Evolutionary conservation across 2,113 vertebrate genomes (phyloP), one percentile per base, ranked within the genome.

Genomic region (Charadrius vociferus): DNA sequence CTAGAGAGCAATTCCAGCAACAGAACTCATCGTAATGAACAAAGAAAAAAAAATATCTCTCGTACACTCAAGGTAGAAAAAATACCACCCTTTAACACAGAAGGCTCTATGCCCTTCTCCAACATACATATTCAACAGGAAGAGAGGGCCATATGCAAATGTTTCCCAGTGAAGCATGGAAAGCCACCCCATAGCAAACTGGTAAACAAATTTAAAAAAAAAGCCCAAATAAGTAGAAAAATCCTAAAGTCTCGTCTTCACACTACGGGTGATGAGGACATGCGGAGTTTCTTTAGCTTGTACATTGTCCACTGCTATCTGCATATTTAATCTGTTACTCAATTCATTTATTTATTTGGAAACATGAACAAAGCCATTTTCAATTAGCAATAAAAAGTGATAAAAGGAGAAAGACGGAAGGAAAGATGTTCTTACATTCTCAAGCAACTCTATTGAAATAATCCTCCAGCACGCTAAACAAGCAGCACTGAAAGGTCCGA

Each of bases 1-100:
- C 99, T 99, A 55, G 80, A 67, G 18, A 83, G 37, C 58, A 97
- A 93, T 91, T 59, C n/a, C 92, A 97, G 52, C 43, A 43, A 43
- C 49, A 84, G 63, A 88, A 24, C 2, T 74, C 55, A 81, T n/a
- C 27, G 50, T 2, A 23, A 75, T 4, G 16, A 80, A 9, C 23
- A 55, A 73, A 0, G 10, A 0, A 16, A 41, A 32, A 27, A 23
- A 34, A 37, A 3, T 5, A 14, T 9, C 27, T 49, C 41, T 30
- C 56, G n/a, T 59, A 39, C 4, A 6, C 27, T 36, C 21, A 13
- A 70, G n/a, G 11, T 58, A 41, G 29, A 56, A 56, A 67, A 20
- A 10, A 8, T 10, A 21, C 29, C 52, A 34, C 14, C 20, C 32
- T 68, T 72, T 47, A 70, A 62, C 12, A 36, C 0, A 82, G 18